phyloP scores from a whole-genome alignment of 1,140 invertebrate genomes.

The Andrena cerasifolii region DNA sequence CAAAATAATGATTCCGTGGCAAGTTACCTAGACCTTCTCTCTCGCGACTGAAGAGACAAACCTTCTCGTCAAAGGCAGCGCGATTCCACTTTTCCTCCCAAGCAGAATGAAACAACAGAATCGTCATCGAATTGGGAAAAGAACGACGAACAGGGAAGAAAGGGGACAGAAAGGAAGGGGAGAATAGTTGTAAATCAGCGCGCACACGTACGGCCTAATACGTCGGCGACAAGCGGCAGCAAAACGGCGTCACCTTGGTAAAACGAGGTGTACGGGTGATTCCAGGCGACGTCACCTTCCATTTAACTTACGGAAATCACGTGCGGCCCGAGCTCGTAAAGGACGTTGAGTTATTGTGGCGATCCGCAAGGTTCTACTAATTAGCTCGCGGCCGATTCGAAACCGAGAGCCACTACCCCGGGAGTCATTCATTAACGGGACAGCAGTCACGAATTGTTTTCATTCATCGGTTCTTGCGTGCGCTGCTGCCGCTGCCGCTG shows the following conservation, averaged over 20 bases:
- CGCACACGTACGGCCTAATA: constrained; percentile 38
- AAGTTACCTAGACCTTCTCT: too few species aligned
- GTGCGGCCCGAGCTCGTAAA: constrained; percentile 68
- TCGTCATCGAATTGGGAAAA: background rate
- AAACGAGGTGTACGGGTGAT: constrained; percentile 67
- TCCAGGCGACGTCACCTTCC: constrained; percentile 68
- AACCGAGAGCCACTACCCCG: constrained; percentile 76
- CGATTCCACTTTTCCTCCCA: too few species aligned
- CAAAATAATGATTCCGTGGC: too few species aligned
- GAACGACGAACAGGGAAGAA: background rate
- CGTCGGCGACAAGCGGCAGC: constrained; percentile 50
- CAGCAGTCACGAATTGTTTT: constrained; percentile 76
- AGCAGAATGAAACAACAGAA: background rate
- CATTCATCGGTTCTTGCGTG: constrained; percentile 78
- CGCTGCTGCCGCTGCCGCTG: constrained; percentile 21
- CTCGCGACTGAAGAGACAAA: too few species aligned
- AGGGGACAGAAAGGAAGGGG: background rate
- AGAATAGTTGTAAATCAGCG: constrained; percentile 40
- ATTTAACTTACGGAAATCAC: constrained; percentile 72
- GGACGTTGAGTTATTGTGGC: constrained; percentile 75
- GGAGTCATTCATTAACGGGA: constrained; percentile 75
- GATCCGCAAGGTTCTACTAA: constrained; percentile 75
- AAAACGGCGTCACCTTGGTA: constrained; percentile 55
- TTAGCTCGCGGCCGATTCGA: constrained; percentile 79
- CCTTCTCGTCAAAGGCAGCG: too few species aligned